phyloP scores from a whole-genome alignment of 2,113 vertebrate species.

The Pluvialis apricaria region DNA sequence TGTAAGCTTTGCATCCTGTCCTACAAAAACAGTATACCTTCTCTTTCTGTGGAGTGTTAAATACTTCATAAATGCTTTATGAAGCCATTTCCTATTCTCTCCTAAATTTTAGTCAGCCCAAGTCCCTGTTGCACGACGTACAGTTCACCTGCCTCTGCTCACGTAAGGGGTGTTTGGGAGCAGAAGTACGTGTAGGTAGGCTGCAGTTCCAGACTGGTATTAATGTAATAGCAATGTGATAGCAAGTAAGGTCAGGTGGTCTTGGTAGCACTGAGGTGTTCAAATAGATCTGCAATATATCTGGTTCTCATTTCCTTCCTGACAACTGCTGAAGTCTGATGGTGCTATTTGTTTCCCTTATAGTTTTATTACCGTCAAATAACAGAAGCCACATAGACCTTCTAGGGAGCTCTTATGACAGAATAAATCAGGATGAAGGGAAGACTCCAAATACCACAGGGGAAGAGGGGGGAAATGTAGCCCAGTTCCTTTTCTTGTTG shows the following conservation, averaged over 20 bases:
- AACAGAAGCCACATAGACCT: neutral
- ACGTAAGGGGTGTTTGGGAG: neutral
- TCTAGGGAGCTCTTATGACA: neutral
- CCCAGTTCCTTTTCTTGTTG: neutral
- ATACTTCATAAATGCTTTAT: neutral
- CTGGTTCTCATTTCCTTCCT: neutral
- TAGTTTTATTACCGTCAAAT: neutral
- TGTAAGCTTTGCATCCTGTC: neutral
- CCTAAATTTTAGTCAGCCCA: neutral
- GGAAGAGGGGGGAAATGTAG: neutral
- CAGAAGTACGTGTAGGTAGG: neutral
- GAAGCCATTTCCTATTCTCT: neutral
- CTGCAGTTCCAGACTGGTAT: neutral
- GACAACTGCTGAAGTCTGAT: neutral
- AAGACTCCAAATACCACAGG: neutral
- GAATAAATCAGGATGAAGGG: neutral
- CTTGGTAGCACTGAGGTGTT: rapidly evolving
- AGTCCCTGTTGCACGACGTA: neutral
- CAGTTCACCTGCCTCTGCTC: neutral
- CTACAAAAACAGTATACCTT: neutral
- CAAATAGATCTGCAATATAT: neutral
- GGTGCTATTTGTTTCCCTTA: neutral
- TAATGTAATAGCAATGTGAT: neutral
- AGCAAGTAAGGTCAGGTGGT: neutral
- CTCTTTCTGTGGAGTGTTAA: neutral